Conservation (phyloP, 1,140 invertebrate species). For the Magallana gigas region DNA sequence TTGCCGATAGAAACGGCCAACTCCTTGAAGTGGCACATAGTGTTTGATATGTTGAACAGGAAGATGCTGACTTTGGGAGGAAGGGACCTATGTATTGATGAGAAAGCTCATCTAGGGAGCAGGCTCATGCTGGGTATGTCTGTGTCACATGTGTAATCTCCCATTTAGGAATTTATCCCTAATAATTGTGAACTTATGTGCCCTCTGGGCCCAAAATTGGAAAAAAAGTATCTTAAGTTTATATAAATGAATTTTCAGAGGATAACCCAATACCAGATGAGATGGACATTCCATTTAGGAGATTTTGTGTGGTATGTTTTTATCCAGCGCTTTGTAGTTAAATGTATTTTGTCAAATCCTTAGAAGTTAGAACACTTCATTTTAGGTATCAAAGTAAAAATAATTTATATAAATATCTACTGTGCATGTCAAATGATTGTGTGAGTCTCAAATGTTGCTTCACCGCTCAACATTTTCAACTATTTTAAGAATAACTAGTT, state of each 20-base stretch:
- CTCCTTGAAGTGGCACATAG: constrained; percentile 40
- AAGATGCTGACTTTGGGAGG: constrained; percentile 51
- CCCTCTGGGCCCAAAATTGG: too few relatives aligned
- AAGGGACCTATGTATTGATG: constrained; percentile 48
- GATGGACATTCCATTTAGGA: constrained; percentile 51
- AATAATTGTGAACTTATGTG: too few relatives aligned
- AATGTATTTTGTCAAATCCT: neutral
- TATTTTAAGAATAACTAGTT: too few relatives aligned
- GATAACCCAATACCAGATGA: constrained; percentile 11
- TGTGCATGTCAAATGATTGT: neutral
- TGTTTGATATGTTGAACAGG: constrained; percentile 49
- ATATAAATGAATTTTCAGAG: neutral
- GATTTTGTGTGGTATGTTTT: constrained; percentile 43
- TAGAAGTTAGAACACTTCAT: too few relatives aligned
- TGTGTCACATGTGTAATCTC: neutral
- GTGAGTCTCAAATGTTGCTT: neutral
- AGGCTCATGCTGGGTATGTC: constrained; percentile 33
- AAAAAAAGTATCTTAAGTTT: too few relatives aligned
- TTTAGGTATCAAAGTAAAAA: too few relatives aligned
- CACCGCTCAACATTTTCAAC: too few relatives aligned
- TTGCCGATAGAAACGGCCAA: constrained; percentile 41
- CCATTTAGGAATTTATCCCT: too few relatives aligned
- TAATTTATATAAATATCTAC: too few relatives aligned
- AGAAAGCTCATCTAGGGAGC: constrained; percentile 43
- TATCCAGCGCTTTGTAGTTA: neutral